A percentile compares a stretch with the other conserved stretches of the same genome.
Conservation (phyloP, 2,888 invertebrate species). For the Heterodera filipjevi region DNA sequence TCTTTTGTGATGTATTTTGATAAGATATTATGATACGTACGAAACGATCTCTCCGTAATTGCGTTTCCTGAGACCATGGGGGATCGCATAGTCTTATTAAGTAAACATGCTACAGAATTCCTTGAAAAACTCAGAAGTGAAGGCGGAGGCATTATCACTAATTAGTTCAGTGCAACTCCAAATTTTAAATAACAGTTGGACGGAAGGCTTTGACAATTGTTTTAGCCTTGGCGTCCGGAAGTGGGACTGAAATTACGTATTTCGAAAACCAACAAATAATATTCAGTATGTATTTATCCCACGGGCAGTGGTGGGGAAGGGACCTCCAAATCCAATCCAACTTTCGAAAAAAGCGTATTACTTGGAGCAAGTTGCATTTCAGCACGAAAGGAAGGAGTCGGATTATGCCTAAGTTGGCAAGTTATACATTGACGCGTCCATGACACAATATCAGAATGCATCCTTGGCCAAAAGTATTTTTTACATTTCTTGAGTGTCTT, state of each 20-base stretch:
- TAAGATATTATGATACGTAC: slow-evolving; percentile 36
- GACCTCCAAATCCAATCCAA: slow-evolving; percentile 40
- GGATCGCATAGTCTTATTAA: slow-evolving; percentile 29
- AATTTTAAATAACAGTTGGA: slow-evolving; percentile 43
- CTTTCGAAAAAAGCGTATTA: slow-evolving; percentile 26
- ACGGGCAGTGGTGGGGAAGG: slow-evolving; percentile 22
- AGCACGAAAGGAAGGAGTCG: background rate
- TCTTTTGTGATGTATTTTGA: slow-evolving; percentile 32
- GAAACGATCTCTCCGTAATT: slow-evolving; percentile 46
- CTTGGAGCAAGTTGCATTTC: background rate
- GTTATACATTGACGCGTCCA: slow-evolving; percentile 25
- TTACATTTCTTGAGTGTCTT: slow-evolving; percentile 29
- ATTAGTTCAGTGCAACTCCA: slow-evolving; percentile 48
- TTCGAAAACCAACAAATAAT: slow-evolving; percentile 36
- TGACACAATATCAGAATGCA: slow-evolving; percentile 31
- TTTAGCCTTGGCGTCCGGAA: slow-evolving; percentile 57
- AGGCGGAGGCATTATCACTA: slow-evolving; percentile 51
- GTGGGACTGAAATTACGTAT: slow-evolving; percentile 51
- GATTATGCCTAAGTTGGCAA: slow-evolving; percentile 40
- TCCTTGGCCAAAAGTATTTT: slow-evolving; percentile 38
- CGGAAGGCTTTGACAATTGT: slow-evolving; percentile 55
- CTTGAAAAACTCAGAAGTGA: slow-evolving; percentile 35
- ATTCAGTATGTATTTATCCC: slow-evolving; percentile 36
- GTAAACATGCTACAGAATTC: slow-evolving; percentile 34
- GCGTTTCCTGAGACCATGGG: slow-evolving; percentile 53